Percentiles rank a stretch among this genome's conserved stretches.
Conservation (phyloP, 2,888 invertebrate species). For the Venusia cambrica region DNA sequence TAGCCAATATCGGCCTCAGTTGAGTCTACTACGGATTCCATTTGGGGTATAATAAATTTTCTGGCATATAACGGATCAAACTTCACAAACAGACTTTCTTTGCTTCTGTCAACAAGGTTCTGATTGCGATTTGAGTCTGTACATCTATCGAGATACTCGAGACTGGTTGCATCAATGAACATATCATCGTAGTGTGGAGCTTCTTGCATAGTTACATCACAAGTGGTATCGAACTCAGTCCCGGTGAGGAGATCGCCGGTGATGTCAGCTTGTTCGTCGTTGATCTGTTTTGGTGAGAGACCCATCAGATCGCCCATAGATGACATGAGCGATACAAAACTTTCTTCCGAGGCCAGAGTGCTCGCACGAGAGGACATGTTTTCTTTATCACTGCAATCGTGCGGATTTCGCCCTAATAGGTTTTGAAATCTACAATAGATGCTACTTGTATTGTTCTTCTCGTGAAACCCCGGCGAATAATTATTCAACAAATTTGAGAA, state of each 20-base stretch:
- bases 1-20: conserved; percentile 65
- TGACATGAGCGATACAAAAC: conserved; percentile 59
- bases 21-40: conserved; percentile 45
- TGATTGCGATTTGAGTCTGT: conserved; percentile 59
- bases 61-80: conserved; percentile 80
- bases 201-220: conserved; percentile 71
- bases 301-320: conserved; percentile 65
- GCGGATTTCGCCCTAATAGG: conserved; percentile 42
- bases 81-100: conserved; percentile 85
- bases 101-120: conserved; percentile 59
- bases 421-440: conserved; percentile 53
- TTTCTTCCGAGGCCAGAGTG: conserved; percentile 52
- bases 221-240: conserved; percentile 61
- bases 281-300: conserved; percentile 52
- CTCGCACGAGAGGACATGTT: conserved; percentile 46
- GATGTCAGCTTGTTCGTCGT: conserved; percentile 44
- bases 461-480: conserved; percentile 38
- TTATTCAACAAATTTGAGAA: conserved; percentile 48
- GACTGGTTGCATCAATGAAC: conserved; percentile 78
- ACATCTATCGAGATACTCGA: conserved; percentile 79
- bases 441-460: conserved; percentile 43
- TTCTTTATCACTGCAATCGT: conserved; percentile 13
- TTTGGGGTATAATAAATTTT: conserved; percentile 38
- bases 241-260: conserved; percentile 66
- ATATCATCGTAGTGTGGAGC: conserved; percentile 61